Evolutionary conservation across 1,140 invertebrate species (phyloP), one percentile per base, ranked within the genome.

Genomic region (Drosophila parvula): DNA sequence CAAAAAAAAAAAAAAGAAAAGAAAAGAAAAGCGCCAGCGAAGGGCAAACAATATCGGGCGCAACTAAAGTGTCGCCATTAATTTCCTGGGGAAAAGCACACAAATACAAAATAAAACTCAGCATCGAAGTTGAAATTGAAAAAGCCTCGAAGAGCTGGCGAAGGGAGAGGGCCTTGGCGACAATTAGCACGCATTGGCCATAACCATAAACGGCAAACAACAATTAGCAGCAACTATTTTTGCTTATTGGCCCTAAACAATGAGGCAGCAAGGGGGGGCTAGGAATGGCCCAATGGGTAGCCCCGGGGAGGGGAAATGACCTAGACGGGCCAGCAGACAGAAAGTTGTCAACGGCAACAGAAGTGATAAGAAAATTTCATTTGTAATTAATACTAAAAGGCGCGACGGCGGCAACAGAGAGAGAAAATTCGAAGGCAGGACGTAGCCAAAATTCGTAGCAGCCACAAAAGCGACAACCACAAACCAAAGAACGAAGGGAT

Each of bases 281-380:
- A 22, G 3, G 22, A 22, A 2, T 1, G 22, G n/a, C 5, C 28
- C 28, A 16, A 28, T 4, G 5, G 28, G 14, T 7, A 7, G 4
- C 51, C 30, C 7, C 4, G 5, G 65, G 28, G 48, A n/a, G 27
- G 7, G 41, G 38, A 44, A 67, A 28, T 14, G 41, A 45, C 12
- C 74, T 53, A 77, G 74, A 77, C 74, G 63, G 36, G 62, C 50
- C 45, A n/a, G 74, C 74, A 77, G 74, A 77, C 74, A 77, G 74
- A 77, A 59, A 68, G 74, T 77, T 77, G 74, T 77, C 74, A 77
- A 64, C 70, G 73, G 73, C 73, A 75, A 75, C 73, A 44, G 70
- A 74, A 77, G 75, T 77, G 74, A 77, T 77, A 77, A 77, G 74
- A 77, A 77, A 77, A 77, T 77, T 77, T 77, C 74, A 77, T 77